phyloP scores from a whole-genome alignment of 2,113 vertebrate species.

The Sterrhoptilus dennistouni region DNA sequence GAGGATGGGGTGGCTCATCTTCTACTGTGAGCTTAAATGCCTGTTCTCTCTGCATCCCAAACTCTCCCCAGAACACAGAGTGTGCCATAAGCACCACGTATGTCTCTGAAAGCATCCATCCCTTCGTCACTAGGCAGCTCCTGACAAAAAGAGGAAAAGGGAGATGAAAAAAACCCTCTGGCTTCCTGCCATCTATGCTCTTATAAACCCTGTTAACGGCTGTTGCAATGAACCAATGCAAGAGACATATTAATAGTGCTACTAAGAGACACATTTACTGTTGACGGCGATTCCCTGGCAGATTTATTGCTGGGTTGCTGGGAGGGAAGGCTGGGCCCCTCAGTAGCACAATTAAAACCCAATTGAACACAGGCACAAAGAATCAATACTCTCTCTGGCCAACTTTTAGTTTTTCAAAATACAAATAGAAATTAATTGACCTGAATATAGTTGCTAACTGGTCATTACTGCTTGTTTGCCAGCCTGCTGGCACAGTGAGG shows the following conservation, averaged over 20 bases:
- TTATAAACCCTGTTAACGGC: constrained; percentile 65
- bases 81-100: fast-evolving
- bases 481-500: background rate
- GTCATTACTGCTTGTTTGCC: constrained; percentile 6
- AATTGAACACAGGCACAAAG: constrained; percentile 69
- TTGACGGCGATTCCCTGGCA: constrained; percentile 69
- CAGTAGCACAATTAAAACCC: constrained; percentile 76
- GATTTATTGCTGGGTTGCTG: constrained; percentile 70
- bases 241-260: constrained; percentile 76
- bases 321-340: constrained; percentile 62
- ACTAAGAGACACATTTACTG: constrained; percentile 74
- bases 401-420: constrained; percentile 71
- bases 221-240: constrained; percentile 69
- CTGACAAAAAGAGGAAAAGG: background rate
- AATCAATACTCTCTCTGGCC: constrained; percentile 73
- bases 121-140: background rate
- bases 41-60: background rate
- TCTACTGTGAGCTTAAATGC: background rate
- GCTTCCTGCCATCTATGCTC: constrained; percentile 41
- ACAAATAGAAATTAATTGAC: constrained; percentile 79
- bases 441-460: constrained; percentile 63
- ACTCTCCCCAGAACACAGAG: background rate
- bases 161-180: constrained; percentile 36
- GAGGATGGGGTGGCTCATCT: background rate
- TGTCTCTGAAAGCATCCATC: background rate